Base-by-base conservation (phyloP, 2,888 invertebrate species). In the Dicycla oo region DNA sequence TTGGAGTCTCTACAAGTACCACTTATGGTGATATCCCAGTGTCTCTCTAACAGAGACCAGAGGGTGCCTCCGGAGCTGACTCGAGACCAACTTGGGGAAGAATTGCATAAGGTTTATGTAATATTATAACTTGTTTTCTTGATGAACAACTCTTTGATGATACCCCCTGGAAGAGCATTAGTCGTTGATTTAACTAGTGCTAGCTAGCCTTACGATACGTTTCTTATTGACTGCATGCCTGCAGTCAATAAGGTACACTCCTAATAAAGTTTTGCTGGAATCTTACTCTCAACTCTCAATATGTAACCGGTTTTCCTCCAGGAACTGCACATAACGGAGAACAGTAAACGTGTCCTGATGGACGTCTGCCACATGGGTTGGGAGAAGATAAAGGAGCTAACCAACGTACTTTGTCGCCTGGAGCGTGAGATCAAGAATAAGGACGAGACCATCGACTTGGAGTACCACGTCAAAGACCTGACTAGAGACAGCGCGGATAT, bases 391-490 rank as follows among this genome's bases (percentile, higher is more conserved):
- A 97, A 97, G 84, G 97, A 97, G 51, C 92, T 98, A 20, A 97
- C 97, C 81, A 98, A 98, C 86, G 97, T 98, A 0, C 96, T 97
- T 86, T 97, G 97, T 83, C 97, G 97, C 78, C 94, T 98, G 18
- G 96, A 97, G 73, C 91, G 98, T 6, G 98, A 98, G 90, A 96
- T 98, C 65, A 97, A 97, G 77, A 98, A 99, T 89, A 99, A 99
- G 92, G 96, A 97, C n/a, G 97, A 98, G 86, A 97, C 98, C 0
- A 95, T 98, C 53, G 96, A 97, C 78, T 97, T 99, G 86, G 98
- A 98, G 88, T 96, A 95, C 45, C 96, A 97, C 26, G 98, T 98
- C 88, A 95, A 98, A 79, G 97, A 97, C 62, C 93, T 99, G 81
- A 97, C 98, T 86, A 97, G 98, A 82, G 97, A 97, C 75, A 97